Percentiles rank a stretch among this genome's conserved stretches.
phyloP scores from a whole-genome alignment of 2,113 vertebrate genomes.

The Hyla sarda region DNA sequence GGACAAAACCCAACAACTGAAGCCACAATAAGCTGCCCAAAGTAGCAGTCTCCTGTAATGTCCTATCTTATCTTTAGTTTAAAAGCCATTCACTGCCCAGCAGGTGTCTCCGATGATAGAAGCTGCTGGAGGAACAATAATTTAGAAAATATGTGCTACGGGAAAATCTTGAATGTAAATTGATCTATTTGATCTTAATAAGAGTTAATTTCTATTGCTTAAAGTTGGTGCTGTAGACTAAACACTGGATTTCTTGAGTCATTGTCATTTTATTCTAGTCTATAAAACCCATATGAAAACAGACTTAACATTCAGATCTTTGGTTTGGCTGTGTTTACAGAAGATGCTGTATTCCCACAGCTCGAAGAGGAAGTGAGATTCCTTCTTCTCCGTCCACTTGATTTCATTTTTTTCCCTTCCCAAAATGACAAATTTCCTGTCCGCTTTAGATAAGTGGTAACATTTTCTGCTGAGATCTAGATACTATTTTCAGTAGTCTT shows the following conservation, averaged over 20 bases:
- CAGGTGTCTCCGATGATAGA: slow-evolving; percentile 21
- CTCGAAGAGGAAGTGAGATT: neutral
- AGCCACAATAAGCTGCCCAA: slow-evolving; percentile 26
- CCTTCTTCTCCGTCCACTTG: neutral
- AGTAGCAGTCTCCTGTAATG: slow-evolving; percentile 31
- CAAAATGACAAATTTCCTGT: neutral
- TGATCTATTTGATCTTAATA: slow-evolving; percentile 17
- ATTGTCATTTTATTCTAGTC: neutral
- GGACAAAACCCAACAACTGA: slow-evolving; percentile 31
- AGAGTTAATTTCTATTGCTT: neutral
- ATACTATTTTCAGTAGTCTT: neutral
- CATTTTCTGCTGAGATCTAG: neutral
- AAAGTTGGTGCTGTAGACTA: neutral
- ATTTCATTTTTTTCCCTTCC: neutral
- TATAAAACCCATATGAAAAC: neutral
- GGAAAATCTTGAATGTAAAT: neutral
- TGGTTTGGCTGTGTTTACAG: neutral
- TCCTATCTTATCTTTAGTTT: slow-evolving; percentile 32
- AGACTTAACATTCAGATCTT: neutral
- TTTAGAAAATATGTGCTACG: slow-evolving; percentile 8
- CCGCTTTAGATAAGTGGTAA: neutral
- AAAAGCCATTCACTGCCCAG: slow-evolving; percentile 50
- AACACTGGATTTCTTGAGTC: neutral
- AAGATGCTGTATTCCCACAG: neutral
- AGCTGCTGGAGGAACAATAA: neutral